Percentiles rank a stretch among this genome's conserved stretches.
These are phyloP conservation scores for Tinamus major DNA, from an alignment of 2,797 vertebrate genomes.

Conservation along the genomic window DNA sequence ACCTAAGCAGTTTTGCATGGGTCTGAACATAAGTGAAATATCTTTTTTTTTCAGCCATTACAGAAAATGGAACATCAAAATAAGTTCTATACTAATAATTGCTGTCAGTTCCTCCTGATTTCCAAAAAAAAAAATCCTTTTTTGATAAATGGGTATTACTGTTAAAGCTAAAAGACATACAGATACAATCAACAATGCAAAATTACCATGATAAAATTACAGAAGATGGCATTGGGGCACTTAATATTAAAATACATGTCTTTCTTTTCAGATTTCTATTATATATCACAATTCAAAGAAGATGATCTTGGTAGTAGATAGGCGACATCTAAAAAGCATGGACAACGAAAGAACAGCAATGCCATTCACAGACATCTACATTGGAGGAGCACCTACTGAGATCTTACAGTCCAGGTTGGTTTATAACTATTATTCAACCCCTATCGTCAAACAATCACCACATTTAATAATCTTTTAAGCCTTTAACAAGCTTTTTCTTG, in stretches of 20 bases:
- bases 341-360: conserved; percentile 92
- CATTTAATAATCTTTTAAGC: not conserved
- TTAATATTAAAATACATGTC: not conserved
- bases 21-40: not conserved
- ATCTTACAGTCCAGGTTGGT: conserved; percentile 87
- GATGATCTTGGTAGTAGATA: conserved; percentile 95
- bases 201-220: not conserved
- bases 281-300: conserved; percentile 99
- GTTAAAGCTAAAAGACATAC: not conserved
- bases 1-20: not conserved
- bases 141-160: not conserved
- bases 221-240: not conserved
- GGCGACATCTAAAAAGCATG: conserved; percentile 90
- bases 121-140: not conserved
- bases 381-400: conserved; percentile 90
- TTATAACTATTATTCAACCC: not conserved
- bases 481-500: not conserved
- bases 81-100: not conserved
- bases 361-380: conserved; percentile 94
- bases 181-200: not conserved
- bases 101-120: not conserved
- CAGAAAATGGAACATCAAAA: not conserved
- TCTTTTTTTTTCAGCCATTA: not conserved
- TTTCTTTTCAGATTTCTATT: conserved; percentile 88
- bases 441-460: not conserved